Conservation (phyloP, 2,888 invertebrate species). For the Byasa hedistus region DNA sequence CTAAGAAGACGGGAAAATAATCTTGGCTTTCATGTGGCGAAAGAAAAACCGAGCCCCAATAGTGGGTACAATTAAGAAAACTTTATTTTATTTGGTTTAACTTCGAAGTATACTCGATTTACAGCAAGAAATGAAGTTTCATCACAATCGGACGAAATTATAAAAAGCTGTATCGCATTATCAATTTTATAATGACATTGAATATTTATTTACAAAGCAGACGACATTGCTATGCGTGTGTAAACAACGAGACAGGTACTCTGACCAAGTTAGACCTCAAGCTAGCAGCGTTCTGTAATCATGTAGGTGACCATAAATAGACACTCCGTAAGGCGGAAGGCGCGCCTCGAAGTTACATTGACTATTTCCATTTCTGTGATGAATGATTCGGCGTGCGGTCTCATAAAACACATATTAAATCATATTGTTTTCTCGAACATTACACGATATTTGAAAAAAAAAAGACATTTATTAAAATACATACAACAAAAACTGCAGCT, state of each 20-base stretch:
- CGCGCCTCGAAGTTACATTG: constrained; percentile 25
- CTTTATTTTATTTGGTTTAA: too few species aligned
- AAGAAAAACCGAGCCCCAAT: too few species aligned
- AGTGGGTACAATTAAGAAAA: too few species aligned
- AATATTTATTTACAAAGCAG: constrained; percentile 6
- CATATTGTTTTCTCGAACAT: constrained; percentile 23
- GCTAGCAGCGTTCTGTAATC: constrained; percentile 12
- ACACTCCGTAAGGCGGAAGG: constrained; percentile 25
- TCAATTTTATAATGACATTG: neutral
- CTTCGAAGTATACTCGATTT: too few species aligned
- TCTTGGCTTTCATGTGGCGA: too few species aligned
- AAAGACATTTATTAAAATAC: too few species aligned
- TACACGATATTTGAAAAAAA: too few species aligned
- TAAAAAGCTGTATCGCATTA: neutral
- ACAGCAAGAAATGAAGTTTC: too few species aligned
- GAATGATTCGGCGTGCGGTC: constrained; percentile 19
- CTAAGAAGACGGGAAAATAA: too few species aligned
- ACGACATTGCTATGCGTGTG: constrained; percentile 21
- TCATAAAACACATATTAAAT: constrained; percentile 18
- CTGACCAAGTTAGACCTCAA: constrained; percentile 23
- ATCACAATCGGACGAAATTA: too few species aligned
- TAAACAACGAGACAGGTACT: constrained; percentile 24
- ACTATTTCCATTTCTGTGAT: constrained; percentile 29
- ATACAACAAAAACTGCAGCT: too few species aligned
- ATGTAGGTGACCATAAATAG: constrained; percentile 27